Evolutionary conservation across 2,113 vertebrate genomes (phyloP).

Genomic region (Sardina pilchardus): DNA sequence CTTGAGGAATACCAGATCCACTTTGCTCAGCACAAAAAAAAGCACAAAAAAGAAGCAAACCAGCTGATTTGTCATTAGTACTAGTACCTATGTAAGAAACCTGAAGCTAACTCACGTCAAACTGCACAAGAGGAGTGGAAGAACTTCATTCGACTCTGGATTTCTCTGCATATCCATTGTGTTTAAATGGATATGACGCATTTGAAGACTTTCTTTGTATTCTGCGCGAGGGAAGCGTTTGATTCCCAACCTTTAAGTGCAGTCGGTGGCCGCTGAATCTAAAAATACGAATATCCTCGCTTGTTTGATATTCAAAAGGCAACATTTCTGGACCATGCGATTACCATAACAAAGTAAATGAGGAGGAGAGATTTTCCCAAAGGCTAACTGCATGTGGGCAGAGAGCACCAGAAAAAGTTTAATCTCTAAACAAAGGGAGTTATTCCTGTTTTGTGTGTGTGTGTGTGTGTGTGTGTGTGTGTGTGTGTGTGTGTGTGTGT

Average conservation of each 20-base stretch:
- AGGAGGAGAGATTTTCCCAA: neutral
- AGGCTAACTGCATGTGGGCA: conserved; percentile 15
- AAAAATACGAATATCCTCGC: neutral
- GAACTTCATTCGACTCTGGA: neutral
- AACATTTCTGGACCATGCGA: neutral
- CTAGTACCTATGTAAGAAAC: neutral
- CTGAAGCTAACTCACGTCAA: neutral
- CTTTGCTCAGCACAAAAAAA: neutral
- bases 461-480: neutral
- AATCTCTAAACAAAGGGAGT: conserved; percentile 12
- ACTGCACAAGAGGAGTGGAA: neutral
- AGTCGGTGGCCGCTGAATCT: neutral
- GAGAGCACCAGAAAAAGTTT: neutral
- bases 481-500: neutral
- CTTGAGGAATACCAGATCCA: neutral
- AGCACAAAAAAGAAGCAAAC: neutral
- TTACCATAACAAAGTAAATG: conserved; percentile 6
- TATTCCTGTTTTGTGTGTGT: neutral
- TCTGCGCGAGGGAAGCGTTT: neutral
- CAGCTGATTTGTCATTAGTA: neutral
- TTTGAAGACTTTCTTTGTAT: neutral
- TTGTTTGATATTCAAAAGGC: neutral
- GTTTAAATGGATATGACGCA: too few species aligned
- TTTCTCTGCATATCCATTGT: neutral
- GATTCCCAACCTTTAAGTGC: neutral